Conservation (phyloP, 2,888 invertebrate species). For the Metellina segmentata region DNA sequence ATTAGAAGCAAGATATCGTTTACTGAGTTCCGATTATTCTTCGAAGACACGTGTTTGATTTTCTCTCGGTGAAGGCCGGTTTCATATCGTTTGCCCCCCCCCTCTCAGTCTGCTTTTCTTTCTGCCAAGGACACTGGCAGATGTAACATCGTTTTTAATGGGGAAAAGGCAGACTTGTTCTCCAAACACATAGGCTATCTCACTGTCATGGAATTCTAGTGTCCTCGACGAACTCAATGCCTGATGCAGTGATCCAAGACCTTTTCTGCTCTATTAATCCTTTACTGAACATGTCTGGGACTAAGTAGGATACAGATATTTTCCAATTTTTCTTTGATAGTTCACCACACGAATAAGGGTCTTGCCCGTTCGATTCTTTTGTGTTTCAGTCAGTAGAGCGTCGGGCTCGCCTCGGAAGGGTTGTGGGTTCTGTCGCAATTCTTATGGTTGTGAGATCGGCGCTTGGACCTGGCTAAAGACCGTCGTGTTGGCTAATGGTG, state of each 20-base stretch:
- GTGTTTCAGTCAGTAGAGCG: too few relatives aligned
- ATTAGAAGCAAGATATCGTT: neutral
- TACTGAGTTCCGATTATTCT: neutral
- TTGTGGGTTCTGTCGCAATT: too few relatives aligned
- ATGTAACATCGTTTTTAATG: neutral
- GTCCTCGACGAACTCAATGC: neutral
- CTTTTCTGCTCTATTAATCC: neutral
- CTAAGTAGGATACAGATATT: neutral
- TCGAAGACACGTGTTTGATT: neutral
- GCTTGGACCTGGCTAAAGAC: too few relatives aligned
- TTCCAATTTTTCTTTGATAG: neutral
- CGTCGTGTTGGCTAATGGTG: too few relatives aligned
- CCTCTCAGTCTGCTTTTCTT: neutral
- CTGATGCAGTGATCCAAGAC: slow-evolving; percentile 1
- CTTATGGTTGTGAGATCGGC: too few relatives aligned
- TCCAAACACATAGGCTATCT: neutral
- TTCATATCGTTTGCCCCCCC: neutral
- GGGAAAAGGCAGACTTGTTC: neutral
- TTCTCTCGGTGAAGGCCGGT: neutral
- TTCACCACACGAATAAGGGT: too few relatives aligned
- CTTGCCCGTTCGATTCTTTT: too few relatives aligned
- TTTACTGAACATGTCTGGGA: neutral
- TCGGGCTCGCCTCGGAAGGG: too few relatives aligned
- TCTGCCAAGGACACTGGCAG: neutral
- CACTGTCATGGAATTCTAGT: neutral